Evolutionary conservation across 2,113 vertebrate species (phyloP), one percentile per base, ranked within the genome.

Genomic region (Petromus typicus): DNA sequence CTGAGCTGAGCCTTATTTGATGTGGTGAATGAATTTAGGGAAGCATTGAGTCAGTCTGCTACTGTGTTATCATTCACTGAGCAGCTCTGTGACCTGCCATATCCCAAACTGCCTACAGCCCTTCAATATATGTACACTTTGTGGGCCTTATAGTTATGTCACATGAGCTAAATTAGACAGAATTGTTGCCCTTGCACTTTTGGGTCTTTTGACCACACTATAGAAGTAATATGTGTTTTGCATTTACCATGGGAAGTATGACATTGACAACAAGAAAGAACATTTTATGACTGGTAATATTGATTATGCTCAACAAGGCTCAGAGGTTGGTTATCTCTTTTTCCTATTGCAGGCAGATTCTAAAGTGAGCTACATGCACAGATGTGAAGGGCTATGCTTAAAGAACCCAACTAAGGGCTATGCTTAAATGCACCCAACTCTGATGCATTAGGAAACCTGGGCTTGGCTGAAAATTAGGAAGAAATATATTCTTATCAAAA

Each of bases 401-500:
- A 37, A 25, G 56, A 88, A 22, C n/a, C n/a, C n/a, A n/a, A n/a
- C n/a, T n/a, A n/a, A n/a, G n/a, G n/a, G n/a, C n/a, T n/a, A n/a
- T n/a, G n/a, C n/a, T 32, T 25, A 69, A 18, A 69, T 18, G 54
- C 57, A 40, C 14, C 59, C n/a, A 73, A 59, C 59, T 86, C 56
- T 89, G 83, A 71, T 71, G 12, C 56, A 67, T 63, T 48, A 73
- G 54, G 37, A 71, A 54, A 85, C 48, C 69, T 40, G 25, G 40
- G 51, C 63, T 91, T 86, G 57, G 51, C 66, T 80, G 51, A 80
- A 87, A 95, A 80, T 78, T 11, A 84, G 76, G 43, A 78, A n/a
- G 57, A 61, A 84, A 59, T 76, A 20, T 90, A 20, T 57, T 66
- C 12, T 91, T 43, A 69, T 93, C 59, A 91, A 93, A 97, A 91